A percentile compares a stretch with the other conserved stretches of the same genome.
phyloP scores from a whole-genome alignment of 2,888 invertebrate species.

The Eulithis prunata region DNA sequence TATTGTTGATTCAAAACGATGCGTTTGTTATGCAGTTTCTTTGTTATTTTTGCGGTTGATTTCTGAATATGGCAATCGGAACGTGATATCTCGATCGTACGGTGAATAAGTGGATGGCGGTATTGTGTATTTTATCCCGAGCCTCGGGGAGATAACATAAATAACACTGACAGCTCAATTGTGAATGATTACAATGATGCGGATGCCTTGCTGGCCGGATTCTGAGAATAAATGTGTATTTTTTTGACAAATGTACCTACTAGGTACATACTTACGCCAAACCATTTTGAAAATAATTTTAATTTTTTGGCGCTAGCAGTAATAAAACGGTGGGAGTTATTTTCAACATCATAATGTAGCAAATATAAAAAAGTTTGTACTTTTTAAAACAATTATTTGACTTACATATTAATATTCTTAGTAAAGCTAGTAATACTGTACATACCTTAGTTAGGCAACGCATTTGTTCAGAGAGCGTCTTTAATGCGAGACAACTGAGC shows the following conservation, averaged over 20 bases:
- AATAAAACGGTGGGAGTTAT: neutral
- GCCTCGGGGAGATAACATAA: slow-evolving; percentile 53
- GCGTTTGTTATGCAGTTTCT: slow-evolving; percentile 27
- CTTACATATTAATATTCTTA: slow-evolving; percentile 64
- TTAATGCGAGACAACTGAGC: slow-evolving; percentile 45
- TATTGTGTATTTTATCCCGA: slow-evolving; percentile 40
- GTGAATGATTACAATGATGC: slow-evolving; percentile 61
- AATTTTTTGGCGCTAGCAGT: neutral
- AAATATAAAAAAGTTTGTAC: slow-evolving; percentile 44
- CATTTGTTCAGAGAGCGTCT: slow-evolving; percentile 50
- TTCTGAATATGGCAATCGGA: slow-evolving; percentile 33
- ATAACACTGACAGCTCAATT: slow-evolving; percentile 70
- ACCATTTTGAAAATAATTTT: neutral
- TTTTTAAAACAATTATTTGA: slow-evolving; percentile 53
- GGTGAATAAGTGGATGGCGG: slow-evolving; percentile 34
- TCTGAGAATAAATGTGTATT: slow-evolving; percentile 19
- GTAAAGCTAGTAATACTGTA: slow-evolving; percentile 84
- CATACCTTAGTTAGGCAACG: slow-evolving; percentile 74
- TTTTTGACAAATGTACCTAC: neutral
- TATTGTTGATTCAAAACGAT: slow-evolving; percentile 10
- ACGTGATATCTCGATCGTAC: slow-evolving; percentile 37
- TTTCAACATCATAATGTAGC: neutral
- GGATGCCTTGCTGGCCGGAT: slow-evolving; percentile 15
- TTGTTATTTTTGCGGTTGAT: slow-evolving; percentile 33
- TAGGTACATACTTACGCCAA: neutral